Evolutionary conservation across 2,113 vertebrate genomes (phyloP).

Genomic region (Myrmecobius fasciatus): DNA sequence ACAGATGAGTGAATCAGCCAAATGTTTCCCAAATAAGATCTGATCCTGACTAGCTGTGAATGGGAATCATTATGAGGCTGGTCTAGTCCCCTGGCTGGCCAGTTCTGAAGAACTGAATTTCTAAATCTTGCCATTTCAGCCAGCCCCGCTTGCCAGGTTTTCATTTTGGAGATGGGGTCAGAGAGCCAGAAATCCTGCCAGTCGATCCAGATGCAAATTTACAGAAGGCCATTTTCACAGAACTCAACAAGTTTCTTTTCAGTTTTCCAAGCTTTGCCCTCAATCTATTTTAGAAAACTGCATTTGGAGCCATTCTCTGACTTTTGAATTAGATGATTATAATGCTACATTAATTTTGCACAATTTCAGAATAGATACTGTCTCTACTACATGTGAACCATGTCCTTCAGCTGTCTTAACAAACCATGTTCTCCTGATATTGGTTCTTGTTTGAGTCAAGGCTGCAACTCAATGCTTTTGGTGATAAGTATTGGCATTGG

Average conservation of each 20-base stretch:
- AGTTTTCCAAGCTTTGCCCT: not conserved
- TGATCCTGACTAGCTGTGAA: not conserved
- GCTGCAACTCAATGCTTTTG: not conserved
- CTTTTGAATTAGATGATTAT: not conserved
- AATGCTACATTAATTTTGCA: not conserved
- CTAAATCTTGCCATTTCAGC: not conserved
- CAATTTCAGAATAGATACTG: not conserved
- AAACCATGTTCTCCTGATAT: not conserved
- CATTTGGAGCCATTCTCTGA: not conserved
- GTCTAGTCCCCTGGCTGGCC: not conserved
- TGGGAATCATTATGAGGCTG: not conserved
- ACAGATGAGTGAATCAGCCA: not conserved
- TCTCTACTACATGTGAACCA: not conserved
- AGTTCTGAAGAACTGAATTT: not conserved
- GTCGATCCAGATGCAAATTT: not conserved
- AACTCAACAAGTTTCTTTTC: not conserved
- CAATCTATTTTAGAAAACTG: no score
- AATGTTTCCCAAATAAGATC: not conserved
- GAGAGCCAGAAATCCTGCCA: not conserved
- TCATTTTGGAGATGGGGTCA: not conserved
- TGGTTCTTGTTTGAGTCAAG: not conserved
- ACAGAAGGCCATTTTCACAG: not conserved
- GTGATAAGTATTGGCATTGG: not conserved
- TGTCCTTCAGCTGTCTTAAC: not conserved
- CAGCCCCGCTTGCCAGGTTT: not conserved